Evolutionary conservation across 2,888 invertebrate genomes (phyloP), one percentile per base, ranked within the genome.

Genomic region (Cerastoderma edule): DNA sequence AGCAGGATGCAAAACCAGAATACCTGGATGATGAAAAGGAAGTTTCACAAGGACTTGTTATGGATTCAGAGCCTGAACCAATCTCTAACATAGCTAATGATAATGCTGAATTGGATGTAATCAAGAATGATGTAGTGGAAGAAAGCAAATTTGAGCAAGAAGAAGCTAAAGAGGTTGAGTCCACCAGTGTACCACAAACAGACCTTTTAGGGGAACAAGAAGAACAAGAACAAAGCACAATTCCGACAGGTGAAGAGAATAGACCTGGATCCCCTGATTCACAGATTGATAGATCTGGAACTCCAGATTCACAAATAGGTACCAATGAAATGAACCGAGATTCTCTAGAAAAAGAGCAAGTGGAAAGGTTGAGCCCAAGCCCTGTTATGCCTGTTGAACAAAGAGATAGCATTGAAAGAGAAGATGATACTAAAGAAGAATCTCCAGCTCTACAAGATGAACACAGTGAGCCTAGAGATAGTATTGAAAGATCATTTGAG

Each of bases 401-500:
- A 54, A 69, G 53, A 63, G 75, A 75, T 64, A 79, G 75, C 50
- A 67, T 75, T 69, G 79, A 75, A 53, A 68, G 69, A 53, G 72
- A 75, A 30, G 28, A 39, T 69, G 56, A 75, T 66, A 53, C 69
- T 66, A 68, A 73, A 64, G 46, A 69, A 72, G 35, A 50, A 33
- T 60, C 60, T 22, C 48, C 32, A 54, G 54, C 33, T 27, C 24
- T 39, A 22, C 54, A 56, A 72, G 74, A 78, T 28, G 46, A 56
- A 57, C 69, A 72, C 54, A 53, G 67, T 44, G 65, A 63, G 13
- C 75, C 78, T 39, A 72, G 71, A 60, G 73, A 80, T 48, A 79
- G 74, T 35, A 60, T 72, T 46, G 78, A 82, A 32, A 63, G 74
- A 44, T 75, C 83, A 22, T 80, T 77, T 70, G 81, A 78, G 32